Evolutionary conservation across 2,797 vertebrate species (phyloP), one percentile per base, ranked within the genome.

Genomic region (Fistularia commersonii): DNA sequence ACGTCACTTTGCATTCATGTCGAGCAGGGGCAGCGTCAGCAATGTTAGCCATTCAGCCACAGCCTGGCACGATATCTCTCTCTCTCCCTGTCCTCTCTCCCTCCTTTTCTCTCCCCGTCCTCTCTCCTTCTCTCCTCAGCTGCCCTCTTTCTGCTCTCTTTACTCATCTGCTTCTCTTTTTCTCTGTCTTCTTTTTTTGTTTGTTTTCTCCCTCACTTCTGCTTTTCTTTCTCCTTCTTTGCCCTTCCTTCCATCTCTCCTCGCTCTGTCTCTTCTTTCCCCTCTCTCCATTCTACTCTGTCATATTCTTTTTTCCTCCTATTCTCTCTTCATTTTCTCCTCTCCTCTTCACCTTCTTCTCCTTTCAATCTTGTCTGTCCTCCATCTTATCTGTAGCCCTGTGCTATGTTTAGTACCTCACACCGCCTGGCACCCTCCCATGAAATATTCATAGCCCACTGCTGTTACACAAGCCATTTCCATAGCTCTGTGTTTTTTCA

Each of bases 11-110:
- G 66, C 54, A 57, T 34, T 57, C 49, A 8, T 3, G 9, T 14
- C 57, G 59, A 40, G 67, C 57, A 45, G 44, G 49, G 56, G 15
- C 56, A 8, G 45, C 3, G 45, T 71, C 58, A n/a, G 54, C 36
- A 52, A 47, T 76, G 58, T 68, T 61, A 74, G 42, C 31, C 67
- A 67, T 76, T 77, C 68, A 69, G 44, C 8, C 35, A 0, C 51
- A 51, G 44, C 33, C 51, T 55, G 64, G 56, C 74, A 58, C 11
- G 32, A 40, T 40, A 10, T n/a, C 5, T n/a, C 12, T 40, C 5
- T 40, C 9, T 40, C 38, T 40, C 12, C 12, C 5, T 40, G 9
- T 4, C 38, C 38, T 9, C 38, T 9, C 38, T 9, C 0, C 8
- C 43, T 11, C 35, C 11, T 39, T 11, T 6, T 8, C 35, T 44